phyloP scores from a whole-genome alignment of 2,888 invertebrate genomes.

The Argyresthia goedartella region DNA sequence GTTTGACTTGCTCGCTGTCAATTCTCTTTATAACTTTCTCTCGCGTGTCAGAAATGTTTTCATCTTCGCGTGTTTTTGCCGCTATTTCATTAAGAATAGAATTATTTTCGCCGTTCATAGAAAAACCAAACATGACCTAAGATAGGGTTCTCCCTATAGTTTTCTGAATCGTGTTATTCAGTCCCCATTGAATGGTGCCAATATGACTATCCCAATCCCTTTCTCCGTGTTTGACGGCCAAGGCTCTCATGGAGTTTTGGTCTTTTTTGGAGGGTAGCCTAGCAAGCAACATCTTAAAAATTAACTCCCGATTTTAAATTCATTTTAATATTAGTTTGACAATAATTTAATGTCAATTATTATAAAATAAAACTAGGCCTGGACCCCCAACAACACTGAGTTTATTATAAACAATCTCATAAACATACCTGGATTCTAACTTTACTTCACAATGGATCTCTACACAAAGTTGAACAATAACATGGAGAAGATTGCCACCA shows the following conservation, averaged over 20 bases:
- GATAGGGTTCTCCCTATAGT: not conserved
- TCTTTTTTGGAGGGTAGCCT: too few species aligned
- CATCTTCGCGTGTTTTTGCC: not conserved
- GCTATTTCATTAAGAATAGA: not conserved
- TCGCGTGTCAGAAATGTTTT: not conserved
- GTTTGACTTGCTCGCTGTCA: not conserved
- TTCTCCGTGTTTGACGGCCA: not conserved
- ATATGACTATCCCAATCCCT: conserved; percentile 1
- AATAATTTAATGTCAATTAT: too few species aligned
- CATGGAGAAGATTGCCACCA: too few species aligned
- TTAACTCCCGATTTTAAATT: too few species aligned
- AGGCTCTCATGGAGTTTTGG: not conserved
- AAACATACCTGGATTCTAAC: too few species aligned
- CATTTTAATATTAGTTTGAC: too few species aligned
- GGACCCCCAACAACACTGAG: too few species aligned
- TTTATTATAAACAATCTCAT: too few species aligned
- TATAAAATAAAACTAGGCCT: too few species aligned
- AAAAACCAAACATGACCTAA: conserved; percentile 2
- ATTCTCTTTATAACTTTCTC: not conserved
- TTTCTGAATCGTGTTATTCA: conserved; percentile 2
- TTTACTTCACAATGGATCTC: too few species aligned
- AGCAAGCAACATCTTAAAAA: too few species aligned
- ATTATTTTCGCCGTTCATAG: not conserved
- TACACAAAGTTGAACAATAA: too few species aligned
- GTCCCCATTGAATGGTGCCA: conserved; percentile 2